Conservation (phyloP, 2,888 invertebrate species). For the Lottia scabra region DNA sequence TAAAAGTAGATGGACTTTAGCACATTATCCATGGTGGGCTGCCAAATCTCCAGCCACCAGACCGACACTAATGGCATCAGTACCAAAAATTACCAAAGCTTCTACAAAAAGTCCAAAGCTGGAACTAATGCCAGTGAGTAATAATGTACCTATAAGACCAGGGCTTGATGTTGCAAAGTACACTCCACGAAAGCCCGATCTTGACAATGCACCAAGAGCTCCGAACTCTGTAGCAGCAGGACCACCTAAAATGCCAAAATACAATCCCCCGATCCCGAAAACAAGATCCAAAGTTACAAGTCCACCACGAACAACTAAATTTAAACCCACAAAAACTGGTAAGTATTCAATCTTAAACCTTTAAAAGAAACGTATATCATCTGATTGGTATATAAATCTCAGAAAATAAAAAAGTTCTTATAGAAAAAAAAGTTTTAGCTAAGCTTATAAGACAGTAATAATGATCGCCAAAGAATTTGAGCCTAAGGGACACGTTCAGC, state of each 20-base stretch:
- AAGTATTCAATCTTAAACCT: too few relatives aligned
- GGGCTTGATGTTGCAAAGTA: not conserved
- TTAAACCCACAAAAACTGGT: not conserved
- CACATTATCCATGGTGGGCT: slow-evolving; percentile 20
- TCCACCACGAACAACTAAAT: not conserved
- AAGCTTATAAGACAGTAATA: too few relatives aligned
- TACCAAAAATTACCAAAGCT: not conserved
- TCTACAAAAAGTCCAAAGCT: not conserved
- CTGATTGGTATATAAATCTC: too few relatives aligned
- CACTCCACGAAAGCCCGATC: not conserved
- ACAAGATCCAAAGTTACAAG: not conserved
- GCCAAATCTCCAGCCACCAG: slow-evolving; percentile 14
- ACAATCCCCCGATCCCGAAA: not conserved
- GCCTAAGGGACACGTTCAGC: too few relatives aligned
- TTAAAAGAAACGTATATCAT: too few relatives aligned
- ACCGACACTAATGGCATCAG: not conserved
- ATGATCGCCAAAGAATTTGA: too few relatives aligned
- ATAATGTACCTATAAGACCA: not conserved
- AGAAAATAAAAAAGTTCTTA: too few relatives aligned
- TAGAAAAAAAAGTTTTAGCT: too few relatives aligned
- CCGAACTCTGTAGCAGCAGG: not conserved
- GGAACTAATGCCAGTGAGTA: not conserved
- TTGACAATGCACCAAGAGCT: not conserved
- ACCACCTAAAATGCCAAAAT: not conserved
- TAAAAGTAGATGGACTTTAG: slow-evolving; percentile 12